These are phyloP conservation scores for Macropodus opercularis DNA, from an alignment of 2,797 vertebrate genomes.

Conservation along the genomic window DNA sequence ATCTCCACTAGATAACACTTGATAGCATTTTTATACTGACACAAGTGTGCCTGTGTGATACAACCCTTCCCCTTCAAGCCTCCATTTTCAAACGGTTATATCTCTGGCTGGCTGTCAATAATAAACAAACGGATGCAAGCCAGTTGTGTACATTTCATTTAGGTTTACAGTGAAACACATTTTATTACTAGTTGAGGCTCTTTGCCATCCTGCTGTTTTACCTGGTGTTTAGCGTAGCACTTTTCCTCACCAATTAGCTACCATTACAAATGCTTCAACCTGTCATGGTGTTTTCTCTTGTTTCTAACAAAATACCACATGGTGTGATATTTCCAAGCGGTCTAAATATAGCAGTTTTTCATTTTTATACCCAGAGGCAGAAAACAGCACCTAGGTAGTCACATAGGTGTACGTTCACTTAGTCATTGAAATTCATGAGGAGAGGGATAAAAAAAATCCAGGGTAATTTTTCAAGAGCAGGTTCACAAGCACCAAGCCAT, in stretches of 20 bases:
- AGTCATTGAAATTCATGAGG: slow-evolving; percentile 78
- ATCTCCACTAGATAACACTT: slow-evolving; percentile 54
- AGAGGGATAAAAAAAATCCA: slow-evolving; percentile 57
- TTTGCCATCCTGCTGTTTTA: slow-evolving; percentile 22
- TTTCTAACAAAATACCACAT: slow-evolving; percentile 57
- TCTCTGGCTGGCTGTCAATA: slow-evolving; percentile 18
- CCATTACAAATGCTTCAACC: slow-evolving; percentile 22
- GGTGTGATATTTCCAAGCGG: slow-evolving; percentile 44
- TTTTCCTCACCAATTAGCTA: slow-evolving; percentile 9
- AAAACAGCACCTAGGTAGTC: slow-evolving; percentile 49
- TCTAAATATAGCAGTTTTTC: slow-evolving; percentile 68
- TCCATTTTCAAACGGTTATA: slow-evolving; percentile 20
- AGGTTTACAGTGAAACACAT: neutral
- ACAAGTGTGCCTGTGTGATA: slow-evolving; percentile 24
- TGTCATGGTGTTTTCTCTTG: slow-evolving; percentile 37
- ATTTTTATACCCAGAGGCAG: slow-evolving; percentile 45
- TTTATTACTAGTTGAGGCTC: slow-evolving; percentile 6
- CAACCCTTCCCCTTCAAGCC: slow-evolving; percentile 1
- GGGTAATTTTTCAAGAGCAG: slow-evolving; percentile 74
- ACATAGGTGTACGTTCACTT: slow-evolving; percentile 36
- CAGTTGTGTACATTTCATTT: neutral
- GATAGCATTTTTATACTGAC: slow-evolving; percentile 53
- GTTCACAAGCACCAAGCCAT: slow-evolving; percentile 70
- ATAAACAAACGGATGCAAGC: slow-evolving; percentile 11
- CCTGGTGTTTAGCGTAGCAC: slow-evolving; percentile 3